Base-by-base conservation (phyloP, 2,888 invertebrate species). In the Gymnosoma rotundatum region DNA sequence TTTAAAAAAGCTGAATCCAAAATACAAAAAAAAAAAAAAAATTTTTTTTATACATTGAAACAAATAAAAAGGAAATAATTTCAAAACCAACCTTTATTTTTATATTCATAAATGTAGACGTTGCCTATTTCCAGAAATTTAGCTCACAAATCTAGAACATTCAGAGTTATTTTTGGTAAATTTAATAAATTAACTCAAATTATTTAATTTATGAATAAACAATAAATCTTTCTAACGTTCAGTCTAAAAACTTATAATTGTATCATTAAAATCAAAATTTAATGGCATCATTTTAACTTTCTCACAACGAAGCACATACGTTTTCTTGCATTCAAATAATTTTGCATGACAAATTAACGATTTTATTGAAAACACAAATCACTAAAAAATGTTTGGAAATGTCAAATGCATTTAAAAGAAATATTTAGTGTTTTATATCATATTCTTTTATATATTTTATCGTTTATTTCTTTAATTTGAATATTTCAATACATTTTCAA, bases 261-360 rank as follows among this genome's bases (percentile, higher is more conserved):
- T 74, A 48, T 60, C 81, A 78, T 81, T 66, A 81, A 84, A 84
- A 66, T 56, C 48, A 20, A 48, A 74, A 74, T 78, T 84, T 84
- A 54, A 84, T 81, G 70, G 64, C 81, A 74, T 52, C 73, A 61
- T 74, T 58, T 50, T 10, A 10, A 78, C 38, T 81, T 81, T 84
- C 84, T 61, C 84, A 84, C 78, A 81, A 52, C 50, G 36, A 36
- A 76, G 58, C 42, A 60, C 38, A 63, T 32, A 48, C 32, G 70
- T 18, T 36, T 3, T 58, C 25, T 42, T 63, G 50, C 38, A 76
- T 69, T 58, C 42, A 20, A 81, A 84, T 69, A 70, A 78, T 74
- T 75, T 74, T 25, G 69, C 52, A 81, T 84, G 84, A 84, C 84
- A 84, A 84, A 84, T 84, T 84, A 84, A 84, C 66, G 84, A 78